These are phyloP conservation scores for Falco biarmicus DNA, from an alignment of 2,797 vertebrate genomes.

Conservation along the genomic window DNA sequence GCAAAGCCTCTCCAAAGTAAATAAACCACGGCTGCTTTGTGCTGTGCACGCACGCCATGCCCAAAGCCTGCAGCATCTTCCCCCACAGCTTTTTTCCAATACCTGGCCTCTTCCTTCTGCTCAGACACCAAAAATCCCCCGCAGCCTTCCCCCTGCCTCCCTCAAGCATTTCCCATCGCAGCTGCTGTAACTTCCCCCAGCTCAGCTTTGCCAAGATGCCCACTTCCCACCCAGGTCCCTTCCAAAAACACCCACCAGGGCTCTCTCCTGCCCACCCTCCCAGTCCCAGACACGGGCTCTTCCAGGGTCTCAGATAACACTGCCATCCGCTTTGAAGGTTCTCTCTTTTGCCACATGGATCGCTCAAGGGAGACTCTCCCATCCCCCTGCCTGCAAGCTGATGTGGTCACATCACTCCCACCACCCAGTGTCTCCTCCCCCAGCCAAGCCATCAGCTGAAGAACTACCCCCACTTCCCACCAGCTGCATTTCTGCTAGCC, in stretches of 20 bases:
- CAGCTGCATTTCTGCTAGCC: not conserved
- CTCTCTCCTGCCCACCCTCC: not conserved
- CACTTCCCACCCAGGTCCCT: not conserved
- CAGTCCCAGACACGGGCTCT: not conserved
- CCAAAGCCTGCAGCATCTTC: not conserved
- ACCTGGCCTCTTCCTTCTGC: not conserved
- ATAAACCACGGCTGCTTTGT: not conserved
- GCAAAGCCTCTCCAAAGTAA: not conserved
- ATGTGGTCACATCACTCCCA: not conserved
- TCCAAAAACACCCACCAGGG: not conserved
- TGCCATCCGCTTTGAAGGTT: not conserved
- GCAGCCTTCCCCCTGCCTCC: not conserved
- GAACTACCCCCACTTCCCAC: rapidly evolving
- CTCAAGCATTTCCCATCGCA: not conserved
- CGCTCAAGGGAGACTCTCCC: not conserved
- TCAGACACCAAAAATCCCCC: not conserved
- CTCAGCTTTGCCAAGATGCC: not conserved
- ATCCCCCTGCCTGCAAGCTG: rapidly evolving
- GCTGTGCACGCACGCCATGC: not conserved
- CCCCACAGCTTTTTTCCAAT: not conserved
- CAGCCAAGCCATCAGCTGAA: not conserved
- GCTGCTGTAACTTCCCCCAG: not conserved
- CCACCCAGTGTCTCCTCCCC: not conserved
- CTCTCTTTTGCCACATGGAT: rapidly evolving
- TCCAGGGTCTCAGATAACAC: not conserved